A percentile compares a stretch with the other conserved stretches of the same genome.
Evolutionary conservation across 1,140 invertebrate species (phyloP).

Genomic region (Ceratosolen fusciceps): DNA sequence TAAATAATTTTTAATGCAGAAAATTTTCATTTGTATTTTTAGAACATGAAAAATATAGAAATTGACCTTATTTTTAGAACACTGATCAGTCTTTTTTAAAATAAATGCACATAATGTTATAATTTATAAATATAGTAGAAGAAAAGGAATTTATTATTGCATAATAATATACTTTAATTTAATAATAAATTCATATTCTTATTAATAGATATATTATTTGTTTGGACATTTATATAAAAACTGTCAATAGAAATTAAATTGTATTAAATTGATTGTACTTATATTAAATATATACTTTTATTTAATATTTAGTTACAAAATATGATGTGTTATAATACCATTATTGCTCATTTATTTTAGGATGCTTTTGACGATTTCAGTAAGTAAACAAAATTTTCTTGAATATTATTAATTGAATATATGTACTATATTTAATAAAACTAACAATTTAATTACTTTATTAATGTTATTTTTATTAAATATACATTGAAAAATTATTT

Average conservation of each 20-base stretch:
- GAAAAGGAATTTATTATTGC: no score
- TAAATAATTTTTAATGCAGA: neutral
- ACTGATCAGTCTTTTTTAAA: no score
- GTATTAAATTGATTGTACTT: neutral
- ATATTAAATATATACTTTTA: neutral
- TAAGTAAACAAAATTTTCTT: constrained; percentile 12
- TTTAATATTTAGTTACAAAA: neutral
- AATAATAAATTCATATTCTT: no score
- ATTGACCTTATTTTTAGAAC: no score
- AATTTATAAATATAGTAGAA: no score
- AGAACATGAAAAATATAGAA: no score
- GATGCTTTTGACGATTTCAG: neutral
- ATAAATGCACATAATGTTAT: no score
- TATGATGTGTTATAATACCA: neutral
- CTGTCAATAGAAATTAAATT: neutral
- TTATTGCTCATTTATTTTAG: constrained; percentile 13
- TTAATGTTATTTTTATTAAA: no score
- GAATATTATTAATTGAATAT: no score
- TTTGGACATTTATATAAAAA: neutral
- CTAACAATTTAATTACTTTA: no score
- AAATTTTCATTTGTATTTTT: neutral
- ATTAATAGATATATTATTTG: neutral
- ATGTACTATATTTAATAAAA: no score
- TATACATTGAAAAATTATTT: no score
- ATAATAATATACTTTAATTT: neutral